These are phyloP conservation scores for Dynastes hyllus DNA, from an alignment of 2,888 invertebrate genomes.

Conservation along the genomic window DNA sequence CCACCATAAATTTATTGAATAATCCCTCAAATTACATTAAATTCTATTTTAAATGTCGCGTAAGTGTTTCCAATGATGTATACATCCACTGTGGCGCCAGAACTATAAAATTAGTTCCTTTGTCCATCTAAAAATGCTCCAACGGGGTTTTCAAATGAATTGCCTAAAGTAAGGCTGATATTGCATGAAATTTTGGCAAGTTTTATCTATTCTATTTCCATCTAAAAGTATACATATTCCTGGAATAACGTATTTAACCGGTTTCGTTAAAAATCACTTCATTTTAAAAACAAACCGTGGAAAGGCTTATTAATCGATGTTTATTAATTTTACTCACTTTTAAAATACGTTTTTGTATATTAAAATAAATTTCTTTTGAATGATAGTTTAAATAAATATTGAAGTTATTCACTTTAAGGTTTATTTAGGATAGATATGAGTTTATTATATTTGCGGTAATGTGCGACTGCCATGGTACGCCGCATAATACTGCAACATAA, in stretches of 20 bases:
- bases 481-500: too few species aligned
- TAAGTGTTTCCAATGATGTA: background rate
- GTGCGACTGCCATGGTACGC: too few species aligned
- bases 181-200: background rate
- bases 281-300: background rate
- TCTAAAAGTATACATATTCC: background rate
- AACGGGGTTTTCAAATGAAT: background rate
- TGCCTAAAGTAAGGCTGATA: background rate
- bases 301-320: background rate
- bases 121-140: conserved; percentile 5
- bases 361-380: background rate
- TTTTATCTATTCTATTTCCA: background rate
- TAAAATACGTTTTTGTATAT: background rate
- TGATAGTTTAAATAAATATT: background rate
- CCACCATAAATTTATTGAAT: background rate
- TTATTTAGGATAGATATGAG: too few species aligned
- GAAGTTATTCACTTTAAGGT: background rate
- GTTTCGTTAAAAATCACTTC: background rate
- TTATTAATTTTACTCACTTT: background rate
- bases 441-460: too few species aligned
- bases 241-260: background rate
- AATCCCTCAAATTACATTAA: background rate
- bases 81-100: background rate
- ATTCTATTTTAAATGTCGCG: background rate
- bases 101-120: conserved; percentile 10